phyloP scores from a whole-genome alignment of 2,888 invertebrate species.

The Sphaerophoria rueppellii region DNA sequence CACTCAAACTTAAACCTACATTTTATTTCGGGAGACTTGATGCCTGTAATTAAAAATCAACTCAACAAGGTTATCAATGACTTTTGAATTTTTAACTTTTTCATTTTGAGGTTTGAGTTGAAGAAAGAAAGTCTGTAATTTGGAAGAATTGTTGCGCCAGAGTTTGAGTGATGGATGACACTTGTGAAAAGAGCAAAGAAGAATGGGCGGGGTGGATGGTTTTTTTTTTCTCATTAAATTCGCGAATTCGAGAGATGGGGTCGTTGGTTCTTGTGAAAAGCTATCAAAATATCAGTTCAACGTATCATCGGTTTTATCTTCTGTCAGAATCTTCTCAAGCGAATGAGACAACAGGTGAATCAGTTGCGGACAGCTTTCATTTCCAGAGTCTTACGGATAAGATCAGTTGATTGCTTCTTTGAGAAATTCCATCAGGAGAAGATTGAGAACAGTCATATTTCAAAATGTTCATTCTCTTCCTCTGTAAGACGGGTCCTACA shows the following conservation, averaged over 20 bases:
- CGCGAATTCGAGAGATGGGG: conserved; percentile 19
- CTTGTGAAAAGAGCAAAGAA: conserved; percentile 56
- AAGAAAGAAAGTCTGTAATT: conserved; percentile 55
- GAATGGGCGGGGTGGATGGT: conserved; percentile 47
- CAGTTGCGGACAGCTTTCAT: conserved; percentile 48
- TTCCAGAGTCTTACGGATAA: conserved; percentile 31
- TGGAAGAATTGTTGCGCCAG: conserved; percentile 17
- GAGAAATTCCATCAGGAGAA: conserved; percentile 16
- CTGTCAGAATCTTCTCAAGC: conserved; percentile 34
- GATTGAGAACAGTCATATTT: conserved; percentile 25
- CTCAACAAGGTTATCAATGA: conserved; percentile 69
- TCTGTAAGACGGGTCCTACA: not conserved
- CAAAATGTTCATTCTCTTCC: conserved; percentile 8
- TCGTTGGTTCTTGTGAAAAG: conserved; percentile 24
- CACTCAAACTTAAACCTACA: not conserved
- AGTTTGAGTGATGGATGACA: conserved; percentile 72
- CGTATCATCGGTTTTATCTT: conserved; percentile 54
- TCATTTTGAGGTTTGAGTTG: not conserved
- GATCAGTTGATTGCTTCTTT: conserved; percentile 26
- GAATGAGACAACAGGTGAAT: conserved; percentile 53
- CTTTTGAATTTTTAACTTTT: conserved; percentile 25
- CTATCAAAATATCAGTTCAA: conserved; percentile 58
- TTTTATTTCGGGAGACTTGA: conserved; percentile 51
- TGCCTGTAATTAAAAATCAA: conserved; percentile 73
- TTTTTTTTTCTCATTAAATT: conserved; percentile 30